Conservation (phyloP, 2,888 invertebrate genomes). For the Agrypnus murinus region DNA sequence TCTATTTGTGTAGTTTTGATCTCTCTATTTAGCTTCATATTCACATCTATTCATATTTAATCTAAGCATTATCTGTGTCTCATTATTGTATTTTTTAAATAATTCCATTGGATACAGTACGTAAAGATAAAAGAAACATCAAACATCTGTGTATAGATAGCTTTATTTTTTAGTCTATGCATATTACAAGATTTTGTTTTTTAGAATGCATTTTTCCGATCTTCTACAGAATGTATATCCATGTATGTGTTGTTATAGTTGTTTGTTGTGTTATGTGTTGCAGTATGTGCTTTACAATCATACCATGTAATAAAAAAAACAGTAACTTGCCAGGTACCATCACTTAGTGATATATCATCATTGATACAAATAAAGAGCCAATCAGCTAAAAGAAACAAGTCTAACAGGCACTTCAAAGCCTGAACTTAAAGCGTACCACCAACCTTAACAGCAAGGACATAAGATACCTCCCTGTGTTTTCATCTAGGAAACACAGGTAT, state of each 20-base stretch:
- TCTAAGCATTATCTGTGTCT: no score
- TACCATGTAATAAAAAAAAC: slow-evolving; percentile 26
- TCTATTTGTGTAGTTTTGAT: no score
- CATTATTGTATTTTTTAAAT: no score
- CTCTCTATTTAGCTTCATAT: no score
- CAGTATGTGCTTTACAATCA: slow-evolving; percentile 4
- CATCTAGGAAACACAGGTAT: slow-evolving; percentile 58
- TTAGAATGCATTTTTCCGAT: not conserved
- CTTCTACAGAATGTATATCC: no score
- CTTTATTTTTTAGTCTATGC: slow-evolving; percentile 37
- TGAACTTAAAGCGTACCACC: slow-evolving; percentile 53
- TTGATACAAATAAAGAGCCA: slow-evolving; percentile 39
- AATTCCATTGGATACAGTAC: no score
- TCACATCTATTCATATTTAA: no score
- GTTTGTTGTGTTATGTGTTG: no score
- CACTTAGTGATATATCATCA: slow-evolving; percentile 44
- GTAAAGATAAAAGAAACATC: not conserved
- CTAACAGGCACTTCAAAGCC: slow-evolving; percentile 57
- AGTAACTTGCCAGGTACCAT: slow-evolving; percentile 46
- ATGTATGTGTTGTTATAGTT: no score
- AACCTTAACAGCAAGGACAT: slow-evolving; percentile 50
- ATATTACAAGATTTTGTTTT: slow-evolving; percentile 34
- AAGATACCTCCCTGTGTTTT: slow-evolving; percentile 49
- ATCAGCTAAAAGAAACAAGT: slow-evolving; percentile 46
- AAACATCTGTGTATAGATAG: not conserved